phyloP scores from a whole-genome alignment of 2,113 vertebrate species.

The Penelope pileata region DNA sequence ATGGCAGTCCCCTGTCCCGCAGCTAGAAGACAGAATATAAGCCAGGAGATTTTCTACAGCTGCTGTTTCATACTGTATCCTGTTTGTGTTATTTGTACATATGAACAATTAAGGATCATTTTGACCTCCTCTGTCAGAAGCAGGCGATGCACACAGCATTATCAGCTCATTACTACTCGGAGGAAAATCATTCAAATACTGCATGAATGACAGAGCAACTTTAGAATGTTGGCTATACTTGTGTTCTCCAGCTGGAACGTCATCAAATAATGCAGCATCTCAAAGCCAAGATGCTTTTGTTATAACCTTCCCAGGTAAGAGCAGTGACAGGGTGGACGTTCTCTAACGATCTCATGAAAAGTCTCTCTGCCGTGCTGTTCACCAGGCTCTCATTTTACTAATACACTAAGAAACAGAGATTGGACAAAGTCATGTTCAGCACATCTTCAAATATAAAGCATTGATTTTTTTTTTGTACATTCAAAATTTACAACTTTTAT shows the following conservation, averaged over 20 bases:
- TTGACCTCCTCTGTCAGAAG: background rate
- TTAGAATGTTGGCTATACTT: background rate
- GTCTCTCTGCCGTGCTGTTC: background rate
- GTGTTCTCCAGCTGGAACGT: background rate
- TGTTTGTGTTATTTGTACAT: too few relatives aligned
- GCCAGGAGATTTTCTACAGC: background rate
- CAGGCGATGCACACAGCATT: background rate
- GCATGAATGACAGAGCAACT: constrained; percentile 1
- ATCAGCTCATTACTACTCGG: background rate
- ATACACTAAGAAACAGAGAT: constrained; percentile 9
- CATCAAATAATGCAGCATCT: constrained; percentile 1
- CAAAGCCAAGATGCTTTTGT: background rate
- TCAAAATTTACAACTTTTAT: constrained; percentile 68
- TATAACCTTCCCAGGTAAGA: background rate
- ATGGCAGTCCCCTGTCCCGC: accelerated
- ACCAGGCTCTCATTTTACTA: constrained; percentile 23
- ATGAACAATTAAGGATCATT: too few relatives aligned
- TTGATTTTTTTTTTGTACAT: constrained; percentile 51
- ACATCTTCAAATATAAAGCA: constrained; percentile 62
- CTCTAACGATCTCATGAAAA: background rate
- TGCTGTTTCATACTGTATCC: background rate
- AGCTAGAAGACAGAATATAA: background rate
- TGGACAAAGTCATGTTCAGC: constrained; percentile 21
- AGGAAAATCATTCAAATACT: background rate
- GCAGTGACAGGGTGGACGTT: background rate